Conservation (phyloP, 2,888 invertebrate species). For the Andrena trimmerana region DNA sequence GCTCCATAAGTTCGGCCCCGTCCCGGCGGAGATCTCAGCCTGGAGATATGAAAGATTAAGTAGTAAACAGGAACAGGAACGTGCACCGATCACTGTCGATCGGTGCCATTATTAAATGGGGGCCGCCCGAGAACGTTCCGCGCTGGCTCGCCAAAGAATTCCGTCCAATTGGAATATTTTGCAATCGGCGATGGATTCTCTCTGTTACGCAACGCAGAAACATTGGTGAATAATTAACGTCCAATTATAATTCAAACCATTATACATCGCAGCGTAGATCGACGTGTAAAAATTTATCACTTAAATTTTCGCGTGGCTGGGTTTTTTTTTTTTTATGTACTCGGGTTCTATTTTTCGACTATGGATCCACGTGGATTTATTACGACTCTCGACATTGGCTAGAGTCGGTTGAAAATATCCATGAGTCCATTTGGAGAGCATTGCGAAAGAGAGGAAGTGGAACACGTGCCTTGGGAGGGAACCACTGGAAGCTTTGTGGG, state of each 20-base stretch:
- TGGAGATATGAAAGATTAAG: conserved; percentile 51
- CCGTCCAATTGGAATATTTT: conserved; percentile 11
- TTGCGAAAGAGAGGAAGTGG: neutral
- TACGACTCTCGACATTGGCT: neutral
- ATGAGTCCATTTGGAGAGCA: neutral
- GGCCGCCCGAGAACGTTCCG: neutral
- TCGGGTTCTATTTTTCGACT: conserved; percentile 1
- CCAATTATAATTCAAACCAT: conserved; percentile 7
- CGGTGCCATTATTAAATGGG: conserved; percentile 1
- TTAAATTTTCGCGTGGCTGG: neutral
- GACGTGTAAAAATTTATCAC: neutral
- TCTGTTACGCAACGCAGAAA: neutral
- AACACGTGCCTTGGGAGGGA: neutral
- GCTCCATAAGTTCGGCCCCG: conserved; percentile 12
- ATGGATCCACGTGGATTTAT: conserved; percentile 20
- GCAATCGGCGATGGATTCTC: neutral
- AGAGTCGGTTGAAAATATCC: conserved; percentile 14
- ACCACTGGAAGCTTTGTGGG: too few relatives aligned
- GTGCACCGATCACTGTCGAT: conserved; percentile 15
- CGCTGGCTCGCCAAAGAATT: neutral
- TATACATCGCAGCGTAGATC: neutral
- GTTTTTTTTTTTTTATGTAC: conserved; percentile 2
- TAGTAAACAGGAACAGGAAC: conserved; percentile 30
- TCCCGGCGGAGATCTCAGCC: conserved; percentile 20
- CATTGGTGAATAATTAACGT: conserved; percentile 20